Evolutionary conservation across 2,888 invertebrate species (phyloP).

Genomic region (Habrosyne pyritoides): DNA sequence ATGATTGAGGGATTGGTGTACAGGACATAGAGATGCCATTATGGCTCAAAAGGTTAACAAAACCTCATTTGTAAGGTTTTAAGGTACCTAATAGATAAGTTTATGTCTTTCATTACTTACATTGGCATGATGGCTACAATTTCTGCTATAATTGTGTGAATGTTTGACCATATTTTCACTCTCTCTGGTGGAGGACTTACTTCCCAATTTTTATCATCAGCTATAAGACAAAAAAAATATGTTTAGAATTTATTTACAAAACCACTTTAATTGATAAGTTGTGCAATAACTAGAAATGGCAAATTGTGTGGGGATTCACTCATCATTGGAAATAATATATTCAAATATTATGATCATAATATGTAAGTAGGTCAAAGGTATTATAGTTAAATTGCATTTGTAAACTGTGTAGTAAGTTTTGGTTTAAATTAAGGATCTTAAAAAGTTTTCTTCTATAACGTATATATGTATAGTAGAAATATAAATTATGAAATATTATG

Average conservation of each 20-base stretch:
- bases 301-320: background rate
- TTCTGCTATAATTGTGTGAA: slow-evolving; percentile 83
- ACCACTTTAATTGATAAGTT: slow-evolving; percentile 12
- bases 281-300: slow-evolving; percentile 18
- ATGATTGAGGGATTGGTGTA: too few species aligned
- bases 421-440: too few species aligned
- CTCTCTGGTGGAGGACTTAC: slow-evolving; percentile 83
- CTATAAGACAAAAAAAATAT: slow-evolving; percentile 36
- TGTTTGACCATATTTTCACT: slow-evolving; percentile 82
- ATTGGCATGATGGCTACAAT: slow-evolving; percentile 78
- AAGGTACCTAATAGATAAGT: background rate
- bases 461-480: too few species aligned
- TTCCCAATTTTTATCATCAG: slow-evolving; percentile 83
- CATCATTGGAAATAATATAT: background rate
- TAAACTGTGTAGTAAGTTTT: too few species aligned
- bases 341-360: background rate
- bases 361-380: background rate
- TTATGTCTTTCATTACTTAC: slow-evolving; percentile 54
- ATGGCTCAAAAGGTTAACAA: too few species aligned
- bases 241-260: background rate
- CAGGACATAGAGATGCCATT: too few species aligned
- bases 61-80: too few species aligned
- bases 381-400: background rate
- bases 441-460: background rate
- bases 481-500: too few species aligned